A percentile compares a stretch with the other conserved stretches of the same genome.
These are phyloP conservation scores for Emberiza fucata DNA, from an alignment of 2,113 vertebrate genomes.

Conservation along the genomic window DNA sequence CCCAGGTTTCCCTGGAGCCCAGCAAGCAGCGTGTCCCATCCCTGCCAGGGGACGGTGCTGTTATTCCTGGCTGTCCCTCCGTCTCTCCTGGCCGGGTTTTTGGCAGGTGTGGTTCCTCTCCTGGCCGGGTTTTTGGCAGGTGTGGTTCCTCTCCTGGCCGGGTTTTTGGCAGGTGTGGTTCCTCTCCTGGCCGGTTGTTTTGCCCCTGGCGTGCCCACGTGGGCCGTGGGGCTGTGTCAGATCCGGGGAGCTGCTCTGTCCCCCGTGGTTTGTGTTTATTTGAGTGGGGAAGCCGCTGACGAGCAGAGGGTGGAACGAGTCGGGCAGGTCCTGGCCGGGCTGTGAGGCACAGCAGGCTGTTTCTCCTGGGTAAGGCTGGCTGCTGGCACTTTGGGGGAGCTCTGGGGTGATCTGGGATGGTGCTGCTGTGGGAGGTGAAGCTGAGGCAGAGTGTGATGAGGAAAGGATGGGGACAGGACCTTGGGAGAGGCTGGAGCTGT, in stretches of 20 bases:
- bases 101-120: too few relatives aligned
- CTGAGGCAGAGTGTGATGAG: not conserved
- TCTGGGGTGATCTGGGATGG: not conserved
- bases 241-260: not conserved
- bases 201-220: not conserved
- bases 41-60: not conserved
- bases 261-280: not conserved
- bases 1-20: not conserved
- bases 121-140: too few relatives aligned
- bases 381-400: accelerated
- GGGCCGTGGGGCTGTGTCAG: not conserved
- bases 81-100: too few relatives aligned
- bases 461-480: not conserved
- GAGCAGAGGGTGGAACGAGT: not conserved
- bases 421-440: not conserved
- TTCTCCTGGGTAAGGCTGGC: not conserved
- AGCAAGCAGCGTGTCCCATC: accelerated
- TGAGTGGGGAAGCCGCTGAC: not conserved
- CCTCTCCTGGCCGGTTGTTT: not conserved
- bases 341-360: not conserved
- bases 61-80: not conserved
- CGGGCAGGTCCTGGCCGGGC: not conserved
- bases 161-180: not conserved
- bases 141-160: not conserved
- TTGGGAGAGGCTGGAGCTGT: accelerated